Conservation (phyloP, 2,888 invertebrate genomes). For the Eumerus sabulonum region DNA sequence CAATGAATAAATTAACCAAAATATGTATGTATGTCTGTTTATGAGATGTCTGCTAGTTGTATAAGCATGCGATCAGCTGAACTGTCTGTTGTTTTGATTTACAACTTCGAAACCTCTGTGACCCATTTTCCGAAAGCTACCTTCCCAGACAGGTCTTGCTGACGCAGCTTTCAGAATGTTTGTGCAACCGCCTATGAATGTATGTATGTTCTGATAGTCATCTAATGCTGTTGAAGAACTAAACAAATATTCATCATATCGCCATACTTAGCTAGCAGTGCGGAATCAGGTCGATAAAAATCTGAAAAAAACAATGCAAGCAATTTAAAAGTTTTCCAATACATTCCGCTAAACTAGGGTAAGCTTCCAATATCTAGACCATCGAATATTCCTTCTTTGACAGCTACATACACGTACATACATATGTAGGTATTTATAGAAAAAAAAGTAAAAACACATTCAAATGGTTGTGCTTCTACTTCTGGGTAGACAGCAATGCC, state of each 20-base stretch:
- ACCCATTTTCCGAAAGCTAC: too few species aligned
- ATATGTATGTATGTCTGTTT: too few species aligned
- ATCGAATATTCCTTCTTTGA: constrained; percentile 47
- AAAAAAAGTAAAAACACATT: too few species aligned
- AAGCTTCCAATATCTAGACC: constrained; percentile 52
- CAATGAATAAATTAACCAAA: too few species aligned
- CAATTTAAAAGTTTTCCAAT: constrained; percentile 64
- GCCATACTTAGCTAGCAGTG: constrained; percentile 36
- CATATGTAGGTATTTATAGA: too few species aligned
- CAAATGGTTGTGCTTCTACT: neutral
- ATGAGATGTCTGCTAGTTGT: too few species aligned
- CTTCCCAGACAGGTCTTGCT: too few species aligned
- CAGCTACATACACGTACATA: constrained; percentile 11
- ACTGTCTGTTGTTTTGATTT: too few species aligned
- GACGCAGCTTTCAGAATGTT: too few species aligned
- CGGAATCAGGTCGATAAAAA: constrained; percentile 56
- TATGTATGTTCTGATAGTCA: too few species aligned
- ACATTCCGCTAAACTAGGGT: constrained; percentile 49
- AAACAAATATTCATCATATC: constrained; percentile 41
- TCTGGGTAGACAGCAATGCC: constrained; percentile 6
- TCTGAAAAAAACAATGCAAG: constrained; percentile 43
- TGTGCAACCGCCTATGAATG: neutral
- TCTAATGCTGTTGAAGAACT: constrained; percentile 23
- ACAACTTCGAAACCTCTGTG: too few species aligned
- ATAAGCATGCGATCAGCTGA: too few species aligned